Evolutionary conservation across 2,113 vertebrate genomes (phyloP).

Genomic region (Eolophus roseicapilla): DNA sequence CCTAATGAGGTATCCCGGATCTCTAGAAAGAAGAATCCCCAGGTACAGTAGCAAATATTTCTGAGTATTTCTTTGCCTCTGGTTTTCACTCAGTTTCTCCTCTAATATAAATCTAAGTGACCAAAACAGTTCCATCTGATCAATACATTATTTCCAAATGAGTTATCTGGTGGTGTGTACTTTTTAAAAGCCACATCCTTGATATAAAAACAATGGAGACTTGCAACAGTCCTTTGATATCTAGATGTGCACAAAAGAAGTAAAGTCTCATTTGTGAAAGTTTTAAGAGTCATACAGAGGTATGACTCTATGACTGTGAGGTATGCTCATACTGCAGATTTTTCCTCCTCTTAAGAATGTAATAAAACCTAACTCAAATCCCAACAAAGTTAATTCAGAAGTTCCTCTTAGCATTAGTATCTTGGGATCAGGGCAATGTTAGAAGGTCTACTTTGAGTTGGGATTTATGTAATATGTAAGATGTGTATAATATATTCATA

Average conservation of each 20-base stretch:
- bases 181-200: background rate
- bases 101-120: background rate
- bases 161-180: background rate
- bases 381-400: background rate
- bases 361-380: background rate
- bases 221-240: background rate
- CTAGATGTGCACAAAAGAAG: background rate
- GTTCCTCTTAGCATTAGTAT: background rate
- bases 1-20: too few relatives aligned
- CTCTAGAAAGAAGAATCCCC: background rate
- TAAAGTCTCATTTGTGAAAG: background rate
- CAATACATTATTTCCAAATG: background rate
- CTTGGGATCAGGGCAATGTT: rapidly evolving
- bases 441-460: background rate
- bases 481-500: background rate
- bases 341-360: background rate
- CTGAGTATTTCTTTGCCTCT: background rate
- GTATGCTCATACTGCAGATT: background rate
- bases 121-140: background rate
- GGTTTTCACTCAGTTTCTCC: background rate
- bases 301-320: background rate
- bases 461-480: background rate
- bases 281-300: background rate
- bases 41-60: background rate
- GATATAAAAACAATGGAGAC: background rate